These are phyloP conservation scores for Phyllostomus hastatus DNA, from an alignment of 2,113 vertebrate genomes.

Conservation along the genomic window DNA sequence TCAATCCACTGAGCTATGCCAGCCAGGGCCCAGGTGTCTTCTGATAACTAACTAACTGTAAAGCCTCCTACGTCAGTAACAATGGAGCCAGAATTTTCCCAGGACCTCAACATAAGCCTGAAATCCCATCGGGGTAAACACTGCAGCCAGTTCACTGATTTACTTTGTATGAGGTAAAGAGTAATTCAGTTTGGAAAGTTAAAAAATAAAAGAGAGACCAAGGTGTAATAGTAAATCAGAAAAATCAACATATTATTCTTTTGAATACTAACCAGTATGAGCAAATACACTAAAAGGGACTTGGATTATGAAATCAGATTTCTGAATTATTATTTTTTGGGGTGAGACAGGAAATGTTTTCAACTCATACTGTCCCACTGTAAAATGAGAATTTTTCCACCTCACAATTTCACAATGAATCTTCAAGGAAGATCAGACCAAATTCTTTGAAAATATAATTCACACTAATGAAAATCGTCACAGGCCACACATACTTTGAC, in stretches of 20 bases:
- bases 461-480: neutral
- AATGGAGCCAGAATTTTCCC: conserved; percentile 13
- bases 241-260: neutral
- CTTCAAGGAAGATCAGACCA: neutral
- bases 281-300: neutral
- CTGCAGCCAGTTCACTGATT: neutral
- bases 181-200: conserved; percentile 22
- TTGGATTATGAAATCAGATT: neutral
- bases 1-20: too few relatives aligned
- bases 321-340: neutral
- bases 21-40: neutral
- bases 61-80: conserved; percentile 32
- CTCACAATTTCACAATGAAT: neutral
- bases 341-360: neutral
- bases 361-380: neutral
- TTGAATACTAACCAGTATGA: neutral
- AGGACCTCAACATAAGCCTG: neutral
- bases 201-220: conserved; percentile 25
- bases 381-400: conserved; percentile 22
- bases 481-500: neutral
- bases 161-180: neutral
- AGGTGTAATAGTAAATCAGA: neutral
- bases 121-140: neutral
- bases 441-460: conserved; percentile 25
- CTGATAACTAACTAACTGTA: conserved; percentile 54